Evolutionary conservation across 1,140 invertebrate genomes (phyloP).

Genomic region (Cydia amplana): DNA sequence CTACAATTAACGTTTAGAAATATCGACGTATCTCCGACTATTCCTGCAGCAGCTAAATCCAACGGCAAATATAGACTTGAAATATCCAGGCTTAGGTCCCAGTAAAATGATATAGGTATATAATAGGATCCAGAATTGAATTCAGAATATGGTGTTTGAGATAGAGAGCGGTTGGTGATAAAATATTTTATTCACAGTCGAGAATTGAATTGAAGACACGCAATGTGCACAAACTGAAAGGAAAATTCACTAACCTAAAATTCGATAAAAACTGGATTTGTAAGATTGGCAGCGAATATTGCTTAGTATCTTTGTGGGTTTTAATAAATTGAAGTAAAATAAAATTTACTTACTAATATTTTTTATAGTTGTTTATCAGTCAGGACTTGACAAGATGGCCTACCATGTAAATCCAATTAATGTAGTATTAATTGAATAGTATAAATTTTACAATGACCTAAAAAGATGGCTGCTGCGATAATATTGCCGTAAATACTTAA

Average conservation of each 20-base stretch:
- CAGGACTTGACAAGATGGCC: too few species aligned
- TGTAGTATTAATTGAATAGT: background rate
- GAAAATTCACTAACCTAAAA: background rate
- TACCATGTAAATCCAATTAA: too few species aligned
- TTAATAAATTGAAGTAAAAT: background rate
- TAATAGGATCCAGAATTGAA: slow-evolving; percentile 24
- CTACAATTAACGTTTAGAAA: slow-evolving; percentile 6
- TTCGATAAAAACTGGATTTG: background rate
- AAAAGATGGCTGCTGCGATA: background rate
- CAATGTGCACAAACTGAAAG: slow-evolving; percentile 7
- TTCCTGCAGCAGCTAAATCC: slow-evolving; percentile 49
- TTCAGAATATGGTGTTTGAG: slow-evolving; percentile 19
- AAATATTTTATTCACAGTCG: slow-evolving; percentile 21
- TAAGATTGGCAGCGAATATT: background rate
- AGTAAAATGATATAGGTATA: slow-evolving; percentile 46
- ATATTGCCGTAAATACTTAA: slow-evolving; percentile 2
- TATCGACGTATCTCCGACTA: slow-evolving; percentile 37
- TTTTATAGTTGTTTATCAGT: too few species aligned
- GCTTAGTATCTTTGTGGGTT: background rate
- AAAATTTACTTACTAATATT: too few species aligned
- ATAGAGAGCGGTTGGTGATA: slow-evolving; percentile 11
- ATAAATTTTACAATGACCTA: background rate
- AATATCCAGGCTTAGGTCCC: slow-evolving; percentile 44
- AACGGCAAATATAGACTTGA: slow-evolving; percentile 54
- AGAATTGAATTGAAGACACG: slow-evolving; percentile 13